phyloP scores from a whole-genome alignment of 2,888 invertebrate genomes.

The Hymenopus coronatus region DNA sequence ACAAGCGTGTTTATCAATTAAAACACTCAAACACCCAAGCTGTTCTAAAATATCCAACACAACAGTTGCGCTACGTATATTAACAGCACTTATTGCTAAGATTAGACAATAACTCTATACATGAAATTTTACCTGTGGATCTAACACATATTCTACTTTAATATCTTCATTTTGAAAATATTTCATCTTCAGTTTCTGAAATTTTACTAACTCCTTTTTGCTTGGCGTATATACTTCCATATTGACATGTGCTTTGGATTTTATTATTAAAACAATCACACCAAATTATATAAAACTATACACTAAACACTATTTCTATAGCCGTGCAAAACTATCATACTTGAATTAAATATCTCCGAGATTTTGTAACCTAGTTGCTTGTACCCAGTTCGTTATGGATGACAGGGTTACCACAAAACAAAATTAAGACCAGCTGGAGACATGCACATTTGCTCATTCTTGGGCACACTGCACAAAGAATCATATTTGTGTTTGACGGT shows the following conservation, averaged over 20 bases:
- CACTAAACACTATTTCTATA: background rate
- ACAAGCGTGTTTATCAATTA: too few relatives aligned
- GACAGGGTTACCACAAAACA: too few relatives aligned
- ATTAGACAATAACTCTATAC: background rate
- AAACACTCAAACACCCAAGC: too few relatives aligned
- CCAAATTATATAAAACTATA: background rate
- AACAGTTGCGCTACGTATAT: background rate
- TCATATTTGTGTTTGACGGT: too few relatives aligned
- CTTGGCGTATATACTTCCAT: background rate
- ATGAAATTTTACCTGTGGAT: background rate
- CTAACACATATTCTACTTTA: background rate
- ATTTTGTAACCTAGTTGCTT: too few relatives aligned
- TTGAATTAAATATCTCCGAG: background rate
- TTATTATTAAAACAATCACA: background rate
- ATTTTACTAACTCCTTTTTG: background rate
- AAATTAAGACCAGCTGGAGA: too few relatives aligned
- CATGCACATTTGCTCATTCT: too few relatives aligned
- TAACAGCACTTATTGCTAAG: background rate
- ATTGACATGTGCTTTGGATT: background rate
- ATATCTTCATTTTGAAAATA: background rate
- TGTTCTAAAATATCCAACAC: too few relatives aligned
- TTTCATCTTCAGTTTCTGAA: background rate
- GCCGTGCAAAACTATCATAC: background rate
- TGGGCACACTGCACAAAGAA: too few relatives aligned
- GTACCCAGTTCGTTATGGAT: too few relatives aligned